Conservation (phyloP, 1,140 invertebrate genomes). For the Brevipalpus yothersi region DNA sequence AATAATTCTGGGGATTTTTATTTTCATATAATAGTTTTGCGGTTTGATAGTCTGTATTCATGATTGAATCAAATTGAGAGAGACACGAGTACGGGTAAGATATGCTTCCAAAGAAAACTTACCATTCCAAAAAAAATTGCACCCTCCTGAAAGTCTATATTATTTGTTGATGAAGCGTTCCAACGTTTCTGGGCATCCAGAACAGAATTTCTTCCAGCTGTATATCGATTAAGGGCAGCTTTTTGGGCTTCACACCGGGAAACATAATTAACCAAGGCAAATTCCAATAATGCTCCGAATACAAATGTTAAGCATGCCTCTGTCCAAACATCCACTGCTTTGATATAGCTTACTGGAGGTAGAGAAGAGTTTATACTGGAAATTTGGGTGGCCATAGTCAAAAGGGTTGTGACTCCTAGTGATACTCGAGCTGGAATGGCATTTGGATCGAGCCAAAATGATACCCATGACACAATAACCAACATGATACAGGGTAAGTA, state of each 20-base stretch:
- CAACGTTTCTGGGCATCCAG: too few species aligned
- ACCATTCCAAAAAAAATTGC: too few species aligned
- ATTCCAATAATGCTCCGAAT: conserved; percentile 80
- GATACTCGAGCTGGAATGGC: conserved; percentile 82
- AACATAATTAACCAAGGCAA: conserved; percentile 87
- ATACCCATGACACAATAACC: conserved; percentile 90
- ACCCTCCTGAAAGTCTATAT: too few species aligned
- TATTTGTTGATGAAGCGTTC: too few species aligned
- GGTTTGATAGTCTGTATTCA: too few species aligned
- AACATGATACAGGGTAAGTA: conserved; percentile 90
- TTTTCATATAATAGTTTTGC: too few species aligned
- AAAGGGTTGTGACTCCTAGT: conserved; percentile 73
- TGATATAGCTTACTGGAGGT: not conserved
- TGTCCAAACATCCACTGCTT: conserved; percentile 87
- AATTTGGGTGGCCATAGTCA: conserved; percentile 91
- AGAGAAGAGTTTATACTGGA: conserved; percentile 70
- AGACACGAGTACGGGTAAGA: too few species aligned
- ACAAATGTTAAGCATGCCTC: conserved; percentile 89
- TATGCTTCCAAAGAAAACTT: too few species aligned
- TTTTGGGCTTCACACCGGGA: conserved; percentile 29
- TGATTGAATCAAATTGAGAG: too few species aligned
- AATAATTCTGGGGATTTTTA: too few species aligned
- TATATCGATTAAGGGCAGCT: too few species aligned
- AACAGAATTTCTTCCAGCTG: too few species aligned
- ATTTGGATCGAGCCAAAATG: conserved; percentile 90